Percentiles rank a stretch among this genome's conserved stretches.
Conservation (phyloP, 2,113 vertebrate species). For the Dicentrarchus labrax region DNA sequence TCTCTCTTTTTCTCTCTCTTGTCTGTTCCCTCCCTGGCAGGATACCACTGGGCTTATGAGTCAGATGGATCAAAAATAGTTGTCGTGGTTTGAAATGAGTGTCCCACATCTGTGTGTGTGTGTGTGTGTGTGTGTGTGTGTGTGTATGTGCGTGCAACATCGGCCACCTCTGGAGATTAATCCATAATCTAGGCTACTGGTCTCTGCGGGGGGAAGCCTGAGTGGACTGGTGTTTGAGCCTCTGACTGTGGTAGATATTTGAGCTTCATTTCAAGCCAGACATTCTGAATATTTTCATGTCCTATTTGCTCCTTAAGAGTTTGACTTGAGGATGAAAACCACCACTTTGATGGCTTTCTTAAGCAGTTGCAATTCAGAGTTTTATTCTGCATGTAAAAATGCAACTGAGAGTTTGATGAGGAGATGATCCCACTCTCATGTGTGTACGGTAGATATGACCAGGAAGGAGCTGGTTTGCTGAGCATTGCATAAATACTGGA, state of each 20-base stretch:
- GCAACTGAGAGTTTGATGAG: not conserved
- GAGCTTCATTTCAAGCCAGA: not conserved
- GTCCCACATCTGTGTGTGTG: conserved; percentile 46
- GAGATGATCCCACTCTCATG: not conserved
- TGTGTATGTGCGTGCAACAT: conserved; percentile 7
- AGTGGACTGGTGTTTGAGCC: conserved; percentile 1
- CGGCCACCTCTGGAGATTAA: conserved; percentile 56
- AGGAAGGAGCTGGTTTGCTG: not conserved
- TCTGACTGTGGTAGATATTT: not conserved
- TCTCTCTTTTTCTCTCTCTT: not conserved
- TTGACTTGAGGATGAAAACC: not conserved
- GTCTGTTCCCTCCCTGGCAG: not conserved
- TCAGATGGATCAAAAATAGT: conserved; percentile 51
- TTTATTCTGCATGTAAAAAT: not conserved
- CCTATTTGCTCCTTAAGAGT: no score
- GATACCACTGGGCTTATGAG: conserved; percentile 10
- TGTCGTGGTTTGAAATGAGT: conserved; percentile 3
- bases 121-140: not conserved
- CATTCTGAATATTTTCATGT: not conserved
- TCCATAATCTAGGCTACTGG: conserved; percentile 50
- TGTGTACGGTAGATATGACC: not conserved
- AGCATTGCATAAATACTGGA: not conserved
- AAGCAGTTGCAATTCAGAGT: not conserved
- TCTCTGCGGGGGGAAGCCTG: conserved; percentile 11
- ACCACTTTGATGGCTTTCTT: not conserved